phyloP scores from a whole-genome alignment of 2,888 invertebrate species.

The Brenthis ino region DNA sequence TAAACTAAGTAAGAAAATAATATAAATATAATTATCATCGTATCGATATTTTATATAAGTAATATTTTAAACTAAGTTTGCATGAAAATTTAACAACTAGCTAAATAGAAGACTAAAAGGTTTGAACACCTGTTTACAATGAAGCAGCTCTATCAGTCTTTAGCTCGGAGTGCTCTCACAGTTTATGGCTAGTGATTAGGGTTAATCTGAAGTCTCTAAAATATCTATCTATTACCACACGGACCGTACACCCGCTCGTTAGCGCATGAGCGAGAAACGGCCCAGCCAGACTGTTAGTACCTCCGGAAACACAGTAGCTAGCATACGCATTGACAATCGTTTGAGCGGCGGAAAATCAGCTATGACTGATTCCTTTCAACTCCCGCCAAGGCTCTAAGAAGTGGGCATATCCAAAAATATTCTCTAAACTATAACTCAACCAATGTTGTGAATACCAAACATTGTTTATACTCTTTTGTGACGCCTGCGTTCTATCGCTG shows the following conservation, averaged over 20 bases:
- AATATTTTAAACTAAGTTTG: no score
- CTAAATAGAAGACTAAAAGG: not conserved
- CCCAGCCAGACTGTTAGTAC: slow-evolving; percentile 57
- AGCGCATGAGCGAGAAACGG: slow-evolving; percentile 73
- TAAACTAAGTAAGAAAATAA: no score
- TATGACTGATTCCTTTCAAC: slow-evolving; percentile 43
- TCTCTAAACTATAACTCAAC: slow-evolving; percentile 3
- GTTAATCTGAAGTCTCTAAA: slow-evolving; percentile 53
- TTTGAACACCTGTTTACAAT: slow-evolving; percentile 8
- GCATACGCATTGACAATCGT: slow-evolving; percentile 47
- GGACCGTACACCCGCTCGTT: slow-evolving; percentile 44
- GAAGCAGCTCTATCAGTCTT: slow-evolving; percentile 38
- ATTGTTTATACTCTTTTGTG: slow-evolving; percentile 48
- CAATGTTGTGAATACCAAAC: slow-evolving; percentile 31
- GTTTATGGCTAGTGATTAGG: slow-evolving; percentile 58
- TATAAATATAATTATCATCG: no score
- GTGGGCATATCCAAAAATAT: slow-evolving; percentile 19
- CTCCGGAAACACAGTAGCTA: slow-evolving; percentile 51
- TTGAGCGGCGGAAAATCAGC: slow-evolving; percentile 18
- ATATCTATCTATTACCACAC: slow-evolving; percentile 25
- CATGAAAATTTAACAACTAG: not conserved
- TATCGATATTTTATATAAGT: no score
- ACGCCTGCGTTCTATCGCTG: slow-evolving; percentile 39
- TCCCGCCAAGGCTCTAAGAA: slow-evolving; percentile 32
- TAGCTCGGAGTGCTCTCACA: slow-evolving; percentile 44